Evolutionary conservation across 2,797 vertebrate genomes (phyloP).

Genomic region (Avahi laniger): DNA sequence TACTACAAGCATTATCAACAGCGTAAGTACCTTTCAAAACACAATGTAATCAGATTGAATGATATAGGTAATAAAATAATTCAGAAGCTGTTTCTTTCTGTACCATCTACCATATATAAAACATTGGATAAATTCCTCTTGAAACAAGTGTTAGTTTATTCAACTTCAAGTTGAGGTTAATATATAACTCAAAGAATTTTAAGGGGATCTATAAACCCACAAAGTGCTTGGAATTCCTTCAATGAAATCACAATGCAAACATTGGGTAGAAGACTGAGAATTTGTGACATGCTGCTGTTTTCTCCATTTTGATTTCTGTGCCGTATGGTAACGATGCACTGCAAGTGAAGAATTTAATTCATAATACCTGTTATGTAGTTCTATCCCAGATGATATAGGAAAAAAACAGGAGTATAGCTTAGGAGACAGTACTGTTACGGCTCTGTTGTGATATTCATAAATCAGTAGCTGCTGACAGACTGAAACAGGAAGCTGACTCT

Average conservation of each 20-base stretch:
- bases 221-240: neutral
- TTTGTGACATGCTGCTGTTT: neutral
- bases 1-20: neutral
- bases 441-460: neutral
- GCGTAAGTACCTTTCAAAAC: neutral
- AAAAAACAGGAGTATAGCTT: neutral
- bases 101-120: neutral
- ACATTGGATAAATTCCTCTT: neutral
- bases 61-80: neutral
- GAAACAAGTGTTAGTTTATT: neutral
- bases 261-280: neutral
- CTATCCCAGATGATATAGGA: neutral
- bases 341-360: neutral
- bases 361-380: neutral
- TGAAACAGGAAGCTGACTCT: neutral
- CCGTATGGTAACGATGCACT: neutral
- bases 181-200: neutral
- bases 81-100: neutral
- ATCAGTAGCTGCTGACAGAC: slow-evolving; percentile 20
- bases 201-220: neutral
- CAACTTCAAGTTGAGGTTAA: neutral
- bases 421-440: neutral
- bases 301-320: neutral
- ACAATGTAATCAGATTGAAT: neutral
- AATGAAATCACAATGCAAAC: neutral